Base-by-base conservation (phyloP, 2,888 invertebrate genomes). In the Pachliopta kotzebuea region DNA sequence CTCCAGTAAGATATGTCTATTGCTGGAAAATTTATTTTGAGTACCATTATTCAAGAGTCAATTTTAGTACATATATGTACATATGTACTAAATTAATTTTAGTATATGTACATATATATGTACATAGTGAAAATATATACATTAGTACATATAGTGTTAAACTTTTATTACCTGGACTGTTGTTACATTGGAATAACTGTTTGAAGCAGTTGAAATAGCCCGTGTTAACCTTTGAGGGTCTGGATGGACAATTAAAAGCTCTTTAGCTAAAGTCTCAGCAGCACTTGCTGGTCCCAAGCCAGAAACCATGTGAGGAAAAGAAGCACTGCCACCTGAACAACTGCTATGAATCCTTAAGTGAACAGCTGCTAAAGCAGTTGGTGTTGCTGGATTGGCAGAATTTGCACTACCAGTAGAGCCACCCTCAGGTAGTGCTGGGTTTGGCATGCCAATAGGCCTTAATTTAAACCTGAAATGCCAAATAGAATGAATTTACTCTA, bases 151-250 rank as follows among this genome's bases (percentile, higher is more conserved):
- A 6, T 37, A 37, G 9, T 37, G 1, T 14, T 14, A 14, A 37
- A 37, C 4, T 37, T 11, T 45, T 49, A 50, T 76, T 79, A 91
- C 90, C 88, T 90, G 87, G 66, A 90, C 83, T 83, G 85, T 86
- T 67, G 74, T 84, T 66, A 83, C 79, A 78, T 86, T 90, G 53
- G 90, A 81, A 70, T 90, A 90, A 72, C 92, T 93, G 74, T 91
- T 90, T 50, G 93, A 89, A 62, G 93, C 90, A 18, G 93, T 90
- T 57, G 92, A 87, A 69, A 93, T 87, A 55, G 92, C 92, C 58
- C 93, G 79, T 8, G 92, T 86, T 71, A 93, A 82, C 63, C 88
- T 87, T 71, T 93, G 93, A 65, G 93, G 92, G 63, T 90, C 93
- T 4, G 88, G 83, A 64, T 83, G 92, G 67, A 83, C 86, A 84